phyloP scores from a whole-genome alignment of 1,140 invertebrate genomes.

The Musca domestica region DNA sequence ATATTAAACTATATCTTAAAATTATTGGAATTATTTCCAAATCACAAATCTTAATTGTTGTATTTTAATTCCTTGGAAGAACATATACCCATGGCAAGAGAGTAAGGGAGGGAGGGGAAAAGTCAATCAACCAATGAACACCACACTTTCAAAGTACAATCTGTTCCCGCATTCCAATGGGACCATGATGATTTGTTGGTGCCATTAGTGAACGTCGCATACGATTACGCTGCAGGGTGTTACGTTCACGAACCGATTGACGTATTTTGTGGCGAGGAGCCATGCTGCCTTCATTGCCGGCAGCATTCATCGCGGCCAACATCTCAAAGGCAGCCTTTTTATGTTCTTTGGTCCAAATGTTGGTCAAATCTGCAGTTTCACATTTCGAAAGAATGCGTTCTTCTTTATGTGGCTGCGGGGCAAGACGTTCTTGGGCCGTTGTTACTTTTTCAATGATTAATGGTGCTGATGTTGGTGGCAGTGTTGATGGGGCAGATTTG shows the following conservation, averaged over 20 bases:
- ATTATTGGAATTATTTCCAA: too few species aligned
- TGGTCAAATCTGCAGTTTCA: conserved; percentile 31
- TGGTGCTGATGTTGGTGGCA: neutral
- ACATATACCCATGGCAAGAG: too few species aligned
- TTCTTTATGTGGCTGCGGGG: neutral
- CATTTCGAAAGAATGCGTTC: conserved; percentile 13
- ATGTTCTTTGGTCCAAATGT: conserved; percentile 54
- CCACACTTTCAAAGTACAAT: neutral
- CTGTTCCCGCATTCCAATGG: neutral
- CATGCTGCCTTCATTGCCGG: conserved; percentile 24
- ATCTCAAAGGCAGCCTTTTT: conserved; percentile 56
- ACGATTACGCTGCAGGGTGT: conserved; percentile 8
- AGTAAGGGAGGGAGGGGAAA: too few species aligned
- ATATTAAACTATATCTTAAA: too few species aligned
- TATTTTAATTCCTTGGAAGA: too few species aligned
- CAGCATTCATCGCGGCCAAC: conserved; percentile 54
- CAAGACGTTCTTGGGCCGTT: neutral
- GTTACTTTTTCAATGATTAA: neutral
- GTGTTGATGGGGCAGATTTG: neutral
- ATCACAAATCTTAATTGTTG: too few species aligned
- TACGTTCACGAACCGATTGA: conserved; percentile 11
- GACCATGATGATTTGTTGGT: neutral
- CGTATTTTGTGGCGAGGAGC: conserved; percentile 18
- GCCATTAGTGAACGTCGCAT: conserved; percentile 12
- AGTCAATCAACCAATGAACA: too few species aligned